Percentiles rank a stretch among this genome's conserved stretches.
These are phyloP conservation scores for Thalassarche chlororhynchos DNA, from an alignment of 2,113 vertebrate genomes.

Conservation along the genomic window DNA sequence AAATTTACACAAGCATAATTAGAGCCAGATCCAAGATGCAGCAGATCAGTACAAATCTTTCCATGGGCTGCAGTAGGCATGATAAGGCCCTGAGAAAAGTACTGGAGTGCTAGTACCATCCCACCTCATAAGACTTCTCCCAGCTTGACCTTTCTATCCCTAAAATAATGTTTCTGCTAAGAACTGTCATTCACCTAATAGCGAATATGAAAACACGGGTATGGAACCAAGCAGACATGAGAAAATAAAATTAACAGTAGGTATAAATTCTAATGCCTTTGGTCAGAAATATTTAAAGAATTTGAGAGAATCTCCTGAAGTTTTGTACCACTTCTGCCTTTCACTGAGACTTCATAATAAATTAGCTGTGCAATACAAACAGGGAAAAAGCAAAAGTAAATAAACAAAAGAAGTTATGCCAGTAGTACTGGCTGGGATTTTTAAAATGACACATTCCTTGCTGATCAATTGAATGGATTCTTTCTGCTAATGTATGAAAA, in stretches of 20 bases:
- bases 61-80: not conserved
- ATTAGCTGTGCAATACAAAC: not conserved
- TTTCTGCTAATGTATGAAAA: not conserved
- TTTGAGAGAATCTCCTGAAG: not conserved
- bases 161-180: not conserved
- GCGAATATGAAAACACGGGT: not conserved
- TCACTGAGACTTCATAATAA: not conserved
- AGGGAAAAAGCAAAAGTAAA: not conserved
- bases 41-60: constrained; percentile 47
- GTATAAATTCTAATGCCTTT: not conserved
- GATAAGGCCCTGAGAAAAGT: not conserved
- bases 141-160: not conserved
- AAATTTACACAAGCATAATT: constrained; percentile 47
- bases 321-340: not conserved
- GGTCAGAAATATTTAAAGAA: not conserved
- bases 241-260: not conserved
- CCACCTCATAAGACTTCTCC: not conserved
- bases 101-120: not conserved
- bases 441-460: not conserved
- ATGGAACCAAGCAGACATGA: not conserved
- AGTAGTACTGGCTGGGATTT: not conserved
- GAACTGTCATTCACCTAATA: not conserved
- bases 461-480: not conserved
- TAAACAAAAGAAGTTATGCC: not conserved
- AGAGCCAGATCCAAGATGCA: constrained; percentile 20